Base-by-base conservation (phyloP, 2,113 vertebrate species). In the Tylochromis polylepis region DNA sequence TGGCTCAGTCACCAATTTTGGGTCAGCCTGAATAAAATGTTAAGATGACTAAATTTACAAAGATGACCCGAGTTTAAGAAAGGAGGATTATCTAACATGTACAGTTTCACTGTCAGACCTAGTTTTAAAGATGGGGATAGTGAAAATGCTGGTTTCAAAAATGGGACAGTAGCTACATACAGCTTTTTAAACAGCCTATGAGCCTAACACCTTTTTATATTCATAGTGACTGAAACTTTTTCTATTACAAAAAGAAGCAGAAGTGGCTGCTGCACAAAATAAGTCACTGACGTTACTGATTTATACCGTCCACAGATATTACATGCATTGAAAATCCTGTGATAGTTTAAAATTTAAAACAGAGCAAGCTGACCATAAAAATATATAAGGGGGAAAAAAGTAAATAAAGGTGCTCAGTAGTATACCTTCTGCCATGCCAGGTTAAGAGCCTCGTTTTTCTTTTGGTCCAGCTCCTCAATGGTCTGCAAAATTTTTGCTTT, bases 381-480 rank as follows among this genome's bases (percentile, higher is more conserved):
- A 38, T 38, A 7, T 67, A 67, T 8, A 38, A 38, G n/a, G 34
- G 36, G n/a, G 14, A 38, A 20, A 15, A 29, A 24, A 36, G 24
- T 38, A 58, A 56, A 56, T 10, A 11, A 27, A 41, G 36, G 34
- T 24, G 18, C 38, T 58, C 3, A 31, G 41, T 38, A 57, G 22
- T 53, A 24, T 29, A 99, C 98, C 98, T 99, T 99, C 95, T 97
- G 96, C 98, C 98, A 99, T 0, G 99, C 98, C 86, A 98, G 49
- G 56, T 98, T 95, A 56, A 99, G 95, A 56, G 98, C 95, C 91
- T 98, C 95, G 1, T 97, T 98, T 96, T 99, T 99, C 95, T 97
- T 99, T 93, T 95, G 95, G 92, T 99, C 99, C 93, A 99, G 95
- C 88, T 99, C 97, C 94, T 96, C 89, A 80, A 99, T 99, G 85